Evolutionary conservation across 2,888 invertebrate species (phyloP), one percentile per base, ranked within the genome.

Genomic region (Seira musarum): DNA sequence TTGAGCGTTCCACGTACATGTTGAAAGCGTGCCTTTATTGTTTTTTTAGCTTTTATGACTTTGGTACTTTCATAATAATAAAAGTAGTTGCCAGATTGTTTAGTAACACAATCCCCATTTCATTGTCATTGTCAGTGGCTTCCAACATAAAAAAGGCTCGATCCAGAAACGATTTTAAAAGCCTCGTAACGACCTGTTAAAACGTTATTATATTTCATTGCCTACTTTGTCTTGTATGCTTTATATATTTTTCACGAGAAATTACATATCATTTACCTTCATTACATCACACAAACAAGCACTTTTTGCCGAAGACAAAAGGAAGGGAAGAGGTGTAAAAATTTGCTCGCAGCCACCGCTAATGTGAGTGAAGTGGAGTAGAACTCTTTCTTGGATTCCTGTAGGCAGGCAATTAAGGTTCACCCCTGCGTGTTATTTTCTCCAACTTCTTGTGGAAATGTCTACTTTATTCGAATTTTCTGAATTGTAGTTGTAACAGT

Each of bases 371-470:
- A 72, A 79, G 68, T 71, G 67, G 53, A 71, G 78, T 71, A 69
- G n/a, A 57, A 57, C 6, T 57, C n/a, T 57, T 57, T 3, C 6
- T 40, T 13, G 61, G 61, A 78, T 63, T 67, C 72, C 72, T 78
- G 73, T 69, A 57, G 79, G 79, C 73, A 69, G 67, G 68, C 79
- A 79, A 79, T 79, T 79, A 79, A 73, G 73, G 73, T 79, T 3
- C n/a, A 73, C 73, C 67, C 60, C 67, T 69, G 68, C 64, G 64
- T 70, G 13, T 15, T 57, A 57, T 67, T 49, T 67, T 22, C 53
- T 22, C 24, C 22, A 17, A 22, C 22, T 40, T 40, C 40, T 40
- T 40, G 5, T 40, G 40, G 40, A 5, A 8, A 40, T 5, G 40
- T 40, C 13, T 13, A 13, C 40, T 13, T 40, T 40, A 40, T 40